phyloP scores from a whole-genome alignment of 53 echinoderm and acorn worm species.

The Echinarachnius parma region DNA sequence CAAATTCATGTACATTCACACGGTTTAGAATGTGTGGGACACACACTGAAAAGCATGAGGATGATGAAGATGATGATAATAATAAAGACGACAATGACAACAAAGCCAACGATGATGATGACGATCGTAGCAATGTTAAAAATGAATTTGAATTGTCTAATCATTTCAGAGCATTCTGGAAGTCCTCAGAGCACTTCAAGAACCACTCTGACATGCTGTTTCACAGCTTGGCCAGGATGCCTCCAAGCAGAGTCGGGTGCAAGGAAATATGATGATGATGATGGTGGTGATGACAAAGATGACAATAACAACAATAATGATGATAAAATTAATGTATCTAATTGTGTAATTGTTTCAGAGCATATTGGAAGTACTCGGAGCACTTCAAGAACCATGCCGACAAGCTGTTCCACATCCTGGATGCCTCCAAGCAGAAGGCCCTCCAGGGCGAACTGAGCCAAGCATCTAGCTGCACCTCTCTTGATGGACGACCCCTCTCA shows the following conservation, averaged over 20 bases:
- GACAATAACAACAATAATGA: not conserved
- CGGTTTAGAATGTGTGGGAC: no score
- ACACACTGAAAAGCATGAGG: no score
- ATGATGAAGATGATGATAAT: no score
- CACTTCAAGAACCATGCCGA: constrained; percentile 86
- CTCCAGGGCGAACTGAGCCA: constrained; percentile 87
- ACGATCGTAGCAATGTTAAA: no score
- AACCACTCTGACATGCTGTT: constrained; percentile 80
- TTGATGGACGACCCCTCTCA: constrained; percentile 61
- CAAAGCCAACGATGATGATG: no score
- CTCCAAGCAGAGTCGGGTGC: constrained; percentile 83
- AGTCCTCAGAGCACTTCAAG: constrained; percentile 88
- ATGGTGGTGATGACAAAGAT: no score
- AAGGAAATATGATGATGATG: constrained; percentile 89
- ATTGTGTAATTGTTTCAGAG: constrained; percentile 66
- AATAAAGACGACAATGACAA: no score
- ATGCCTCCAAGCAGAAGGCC: constrained; percentile 85
- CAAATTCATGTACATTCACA: no score
- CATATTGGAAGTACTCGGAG: constrained; percentile 90
- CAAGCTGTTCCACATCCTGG: constrained; percentile 74
- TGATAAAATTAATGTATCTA: no score
- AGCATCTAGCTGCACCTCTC: constrained; percentile 76
- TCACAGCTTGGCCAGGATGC: constrained; percentile 70
- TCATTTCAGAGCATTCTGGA: constrained; percentile 98
- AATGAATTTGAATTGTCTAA: no score